These are phyloP conservation scores for Platanista minor DNA, from an alignment of 2,113 vertebrate genomes.

Conservation along the genomic window DNA sequence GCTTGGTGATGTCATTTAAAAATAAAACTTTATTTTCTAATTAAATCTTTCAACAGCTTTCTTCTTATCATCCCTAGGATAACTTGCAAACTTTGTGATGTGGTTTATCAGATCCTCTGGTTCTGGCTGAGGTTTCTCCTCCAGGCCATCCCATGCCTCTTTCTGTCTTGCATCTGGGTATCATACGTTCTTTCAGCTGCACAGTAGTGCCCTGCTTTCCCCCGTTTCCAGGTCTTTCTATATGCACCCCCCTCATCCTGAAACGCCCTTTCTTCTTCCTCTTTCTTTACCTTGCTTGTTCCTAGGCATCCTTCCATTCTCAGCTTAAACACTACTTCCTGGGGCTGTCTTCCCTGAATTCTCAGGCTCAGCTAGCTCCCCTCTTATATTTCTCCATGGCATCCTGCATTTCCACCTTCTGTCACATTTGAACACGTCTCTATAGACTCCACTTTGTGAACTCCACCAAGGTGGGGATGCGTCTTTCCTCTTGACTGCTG, in stretches of 20 bases:
- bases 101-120: not conserved
- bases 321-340: not conserved
- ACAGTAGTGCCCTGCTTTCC: accelerated
- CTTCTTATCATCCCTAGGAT: not conserved
- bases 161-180: not conserved
- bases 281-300: not conserved
- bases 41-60: not conserved
- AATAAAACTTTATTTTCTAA: not conserved
- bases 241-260: not conserved
- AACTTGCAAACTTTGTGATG: not conserved
- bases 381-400: not conserved
- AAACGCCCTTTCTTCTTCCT: not conserved
- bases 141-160: not conserved
- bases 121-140: not conserved
- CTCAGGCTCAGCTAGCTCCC: not conserved
- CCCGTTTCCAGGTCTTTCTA: too few species aligned
- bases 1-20: not conserved
- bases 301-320: not conserved
- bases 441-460: not conserved
- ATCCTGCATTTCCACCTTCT: not conserved
- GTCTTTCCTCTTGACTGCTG: not conserved
- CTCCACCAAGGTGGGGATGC: not conserved
- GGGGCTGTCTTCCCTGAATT: not conserved
- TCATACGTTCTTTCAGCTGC: not conserved
- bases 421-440: not conserved